Evolutionary conservation across 2,888 invertebrate genomes (phyloP), one percentile per base, ranked within the genome.

Genomic region (Athalia circularis): DNA sequence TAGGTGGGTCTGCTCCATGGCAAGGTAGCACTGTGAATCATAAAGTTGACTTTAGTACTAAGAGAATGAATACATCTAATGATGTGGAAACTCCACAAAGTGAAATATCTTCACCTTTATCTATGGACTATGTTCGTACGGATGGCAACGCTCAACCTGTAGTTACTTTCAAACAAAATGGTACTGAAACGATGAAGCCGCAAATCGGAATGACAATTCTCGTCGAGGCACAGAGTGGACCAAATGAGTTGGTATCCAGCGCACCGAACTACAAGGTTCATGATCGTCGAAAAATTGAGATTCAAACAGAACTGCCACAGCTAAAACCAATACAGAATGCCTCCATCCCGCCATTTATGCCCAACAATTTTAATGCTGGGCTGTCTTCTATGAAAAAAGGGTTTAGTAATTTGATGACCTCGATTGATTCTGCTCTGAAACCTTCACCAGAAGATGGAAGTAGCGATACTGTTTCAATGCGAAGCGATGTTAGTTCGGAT

Each of bases 401-500:
- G 0, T 93, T 97, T 82, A 94, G 94, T 62, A 96, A 94, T 80
- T 92, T 97, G 57, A 96, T 96, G 93, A 95, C 96, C 77, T 96
- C 96, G 0, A 93, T 97, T 79, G 96, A 97, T 91, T 95, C 94
- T 82, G 96, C 95, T n/a, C 90, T 95, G 78, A 95, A 95, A 81
- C 92, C 93, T 3, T 93, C 92, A 65, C 93, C 95, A 0, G 93
- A 93, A 77, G 96, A 96, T 86, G 95, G 95, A 80, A 93, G 94
- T 75, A 95, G 95, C 85, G 95, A 96, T 86, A 94, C 94, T 0
- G 91, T 95, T 82, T 95, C 95, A 0, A 93, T 95, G 84, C 92
- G 94, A 83, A 97, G 97, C 83, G 97, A 97, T 80, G 94, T 95
- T 54, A 96, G 96, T 83, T 96, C 96, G 0, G 98, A 98, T 91